Evolutionary conservation across 2,888 invertebrate genomes (phyloP).

Genomic region (Meloe dianella): DNA sequence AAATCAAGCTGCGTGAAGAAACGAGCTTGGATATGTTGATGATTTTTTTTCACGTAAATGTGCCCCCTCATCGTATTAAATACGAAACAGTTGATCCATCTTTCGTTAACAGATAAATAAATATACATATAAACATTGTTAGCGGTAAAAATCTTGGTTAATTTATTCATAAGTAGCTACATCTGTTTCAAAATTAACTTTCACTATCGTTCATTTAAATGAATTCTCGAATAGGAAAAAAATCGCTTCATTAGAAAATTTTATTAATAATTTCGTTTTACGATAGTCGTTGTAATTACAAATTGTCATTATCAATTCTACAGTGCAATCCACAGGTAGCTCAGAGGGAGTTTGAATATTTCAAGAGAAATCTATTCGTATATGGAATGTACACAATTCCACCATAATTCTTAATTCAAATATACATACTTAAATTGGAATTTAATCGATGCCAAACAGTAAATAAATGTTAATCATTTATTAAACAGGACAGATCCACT

Average conservation of each 20-base stretch:
- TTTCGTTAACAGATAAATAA: background rate
- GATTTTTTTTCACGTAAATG: background rate
- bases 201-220: background rate
- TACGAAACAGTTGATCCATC: background rate
- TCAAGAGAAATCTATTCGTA: background rate
- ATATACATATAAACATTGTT: background rate
- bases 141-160: background rate
- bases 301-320: background rate
- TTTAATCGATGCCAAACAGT: background rate
- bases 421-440: background rate
- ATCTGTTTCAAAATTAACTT: background rate
- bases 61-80: background rate
- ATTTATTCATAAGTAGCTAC: slow-evolving; percentile 7
- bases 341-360: background rate
- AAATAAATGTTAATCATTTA: slow-evolving; percentile 1
- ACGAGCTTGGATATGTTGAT: background rate
- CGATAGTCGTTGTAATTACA: background rate
- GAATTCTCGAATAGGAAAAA: background rate
- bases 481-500: slow-evolving; percentile 4
- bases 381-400: background rate
- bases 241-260: background rate
- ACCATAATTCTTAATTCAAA: background rate
- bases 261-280: background rate
- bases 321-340: background rate
- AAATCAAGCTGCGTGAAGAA: slow-evolving; percentile 1